phyloP scores from a whole-genome alignment of 1,140 invertebrate species.

The Diachasmimorpha longicaudata region DNA sequence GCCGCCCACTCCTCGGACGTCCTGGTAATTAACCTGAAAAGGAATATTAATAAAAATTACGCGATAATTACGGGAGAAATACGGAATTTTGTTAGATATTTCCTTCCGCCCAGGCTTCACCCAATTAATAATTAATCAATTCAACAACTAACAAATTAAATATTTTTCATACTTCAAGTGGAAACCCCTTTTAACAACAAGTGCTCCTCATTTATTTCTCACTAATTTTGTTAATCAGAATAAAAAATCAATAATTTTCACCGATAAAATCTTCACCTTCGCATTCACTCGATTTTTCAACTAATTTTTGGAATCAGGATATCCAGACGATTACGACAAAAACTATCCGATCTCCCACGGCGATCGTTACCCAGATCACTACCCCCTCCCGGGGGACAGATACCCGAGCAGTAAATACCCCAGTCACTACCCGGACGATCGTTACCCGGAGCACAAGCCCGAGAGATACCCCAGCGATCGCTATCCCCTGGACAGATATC shows the following conservation, averaged over 20 bases:
- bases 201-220: too few relatives aligned
- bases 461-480: conserved; percentile 53
- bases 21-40: conserved; percentile 46
- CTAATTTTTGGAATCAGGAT: not conserved
- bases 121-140: too few relatives aligned
- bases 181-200: too few relatives aligned
- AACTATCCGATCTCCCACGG: conserved; percentile 46
- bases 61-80: too few relatives aligned
- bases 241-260: too few relatives aligned
- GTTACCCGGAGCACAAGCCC: conserved; percentile 54
- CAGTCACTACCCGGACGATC: conserved; percentile 45
- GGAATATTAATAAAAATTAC: too few relatives aligned
- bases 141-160: too few relatives aligned
- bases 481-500: conserved; percentile 44
- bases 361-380: conserved; percentile 58
- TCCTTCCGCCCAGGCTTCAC: too few relatives aligned
- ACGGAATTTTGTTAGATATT: too few relatives aligned
- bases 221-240: too few relatives aligned
- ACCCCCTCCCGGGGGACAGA: conserved; percentile 51
- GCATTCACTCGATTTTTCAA: not conserved
- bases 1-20: conserved; percentile 59
- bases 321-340: conserved; percentile 56
- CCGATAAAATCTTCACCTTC: too few relatives aligned
- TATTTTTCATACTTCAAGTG: too few relatives aligned
- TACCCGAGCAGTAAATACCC: conserved; percentile 53